Conservation (phyloP, 2,113 vertebrate species). For the Epinephelus cyanopodus region DNA sequence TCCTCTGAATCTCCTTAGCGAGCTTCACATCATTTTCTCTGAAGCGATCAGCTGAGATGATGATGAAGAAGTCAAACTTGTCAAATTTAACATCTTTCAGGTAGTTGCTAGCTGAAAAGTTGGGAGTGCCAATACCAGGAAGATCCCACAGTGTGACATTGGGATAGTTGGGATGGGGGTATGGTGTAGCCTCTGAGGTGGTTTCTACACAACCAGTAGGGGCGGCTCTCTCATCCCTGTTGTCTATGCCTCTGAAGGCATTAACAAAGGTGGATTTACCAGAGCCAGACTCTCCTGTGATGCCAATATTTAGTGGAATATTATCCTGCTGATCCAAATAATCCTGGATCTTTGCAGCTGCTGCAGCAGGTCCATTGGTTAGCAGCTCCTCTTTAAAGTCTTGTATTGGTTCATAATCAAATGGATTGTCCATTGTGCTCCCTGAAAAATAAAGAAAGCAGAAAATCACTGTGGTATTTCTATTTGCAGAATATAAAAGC, state of each 20-base stretch:
- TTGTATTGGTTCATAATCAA: too few species aligned
- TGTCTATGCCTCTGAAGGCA: slow-evolving; percentile 12
- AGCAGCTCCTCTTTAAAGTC: too few species aligned
- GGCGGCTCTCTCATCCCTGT: too few species aligned
- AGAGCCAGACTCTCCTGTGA: slow-evolving; percentile 21
- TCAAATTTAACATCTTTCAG: slow-evolving; percentile 9
- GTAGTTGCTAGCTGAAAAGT: slow-evolving; percentile 5
- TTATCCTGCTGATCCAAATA: not conserved
- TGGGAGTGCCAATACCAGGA: slow-evolving; percentile 46
- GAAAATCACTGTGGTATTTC: too few species aligned
- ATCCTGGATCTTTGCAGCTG: not conserved
- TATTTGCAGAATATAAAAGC: too few species aligned
- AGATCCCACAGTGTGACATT: slow-evolving; percentile 32
- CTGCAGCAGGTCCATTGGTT: not conserved
- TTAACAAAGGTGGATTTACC: slow-evolving; percentile 48
- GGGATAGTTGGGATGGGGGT: too few species aligned
- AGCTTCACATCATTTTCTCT: slow-evolving; percentile 51
- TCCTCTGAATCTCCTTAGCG: slow-evolving; percentile 31
- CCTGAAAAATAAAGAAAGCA: too few species aligned
- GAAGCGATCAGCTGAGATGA: slow-evolving; percentile 46
- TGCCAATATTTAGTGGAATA: slow-evolving; percentile 8
- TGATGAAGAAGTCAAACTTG: slow-evolving; percentile 61
- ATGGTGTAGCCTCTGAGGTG: too few species aligned
- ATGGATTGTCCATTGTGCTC: too few species aligned
- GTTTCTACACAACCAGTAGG: too few species aligned